Evolutionary conservation across 2,113 vertebrate genomes (phyloP).

Genomic region (Dromiciops gliroides): DNA sequence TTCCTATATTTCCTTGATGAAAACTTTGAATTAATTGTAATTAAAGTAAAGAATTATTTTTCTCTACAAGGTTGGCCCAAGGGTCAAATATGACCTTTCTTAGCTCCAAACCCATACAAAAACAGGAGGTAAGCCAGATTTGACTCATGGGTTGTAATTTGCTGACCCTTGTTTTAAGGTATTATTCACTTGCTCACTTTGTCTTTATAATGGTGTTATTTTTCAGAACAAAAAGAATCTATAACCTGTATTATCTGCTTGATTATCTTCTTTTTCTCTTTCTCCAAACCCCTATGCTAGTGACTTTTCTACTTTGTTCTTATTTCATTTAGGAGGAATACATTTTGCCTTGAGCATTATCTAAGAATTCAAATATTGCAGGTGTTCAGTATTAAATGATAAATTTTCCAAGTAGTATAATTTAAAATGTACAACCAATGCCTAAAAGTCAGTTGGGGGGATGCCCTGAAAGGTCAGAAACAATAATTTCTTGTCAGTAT

Average conservation of each 20-base stretch:
- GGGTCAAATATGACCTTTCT: background rate
- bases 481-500: background rate
- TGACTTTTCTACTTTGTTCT: background rate
- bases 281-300: background rate
- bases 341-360: background rate
- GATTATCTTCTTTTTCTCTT: background rate
- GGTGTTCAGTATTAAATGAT: background rate
- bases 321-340: background rate
- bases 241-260: background rate
- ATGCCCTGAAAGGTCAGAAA: background rate
- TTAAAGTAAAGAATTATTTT: background rate
- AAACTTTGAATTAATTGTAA: background rate
- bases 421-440: background rate
- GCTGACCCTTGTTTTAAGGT: background rate
- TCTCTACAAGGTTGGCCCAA: background rate
- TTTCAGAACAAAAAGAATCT: background rate
- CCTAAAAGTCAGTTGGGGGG: background rate
- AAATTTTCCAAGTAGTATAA: background rate
- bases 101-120: background rate
- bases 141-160: background rate
- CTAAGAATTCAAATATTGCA: background rate
- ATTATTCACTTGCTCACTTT: background rate
- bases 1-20: background rate
- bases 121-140: background rate
- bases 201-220: background rate